These are phyloP conservation scores for Scarus forsteni DNA, from an alignment of 2,797 vertebrate species.

Conservation along the genomic window DNA sequence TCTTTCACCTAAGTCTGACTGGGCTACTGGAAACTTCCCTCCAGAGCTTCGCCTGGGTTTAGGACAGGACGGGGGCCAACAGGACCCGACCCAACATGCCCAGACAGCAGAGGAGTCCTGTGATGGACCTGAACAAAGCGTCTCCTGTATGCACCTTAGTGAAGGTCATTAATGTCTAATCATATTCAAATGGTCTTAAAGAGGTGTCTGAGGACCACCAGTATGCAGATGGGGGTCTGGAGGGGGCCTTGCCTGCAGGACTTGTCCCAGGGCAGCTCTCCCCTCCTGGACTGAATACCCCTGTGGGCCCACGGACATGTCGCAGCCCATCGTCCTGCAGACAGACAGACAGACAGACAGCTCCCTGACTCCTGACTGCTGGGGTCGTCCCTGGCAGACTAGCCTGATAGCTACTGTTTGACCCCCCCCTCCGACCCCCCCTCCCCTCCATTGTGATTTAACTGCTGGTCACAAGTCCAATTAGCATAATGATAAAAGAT, in stretches of 20 bases:
- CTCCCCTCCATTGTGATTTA: conserved; percentile 79
- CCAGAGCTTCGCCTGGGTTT: conserved; percentile 2
- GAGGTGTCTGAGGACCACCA: conserved; percentile 49
- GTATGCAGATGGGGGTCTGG: conserved; percentile 61
- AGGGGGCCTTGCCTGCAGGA: conserved; percentile 55
- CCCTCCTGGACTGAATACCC: conserved; percentile 63
- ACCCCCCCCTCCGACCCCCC: conserved; percentile 20
- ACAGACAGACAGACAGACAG: conserved; percentile 79
- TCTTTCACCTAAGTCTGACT: not conserved
- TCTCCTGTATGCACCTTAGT: conserved; percentile 55
- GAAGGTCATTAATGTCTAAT: conserved; percentile 62
- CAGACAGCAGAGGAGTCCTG: conserved; percentile 25
- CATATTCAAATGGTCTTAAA: conserved; percentile 64
- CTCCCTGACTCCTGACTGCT: conserved; percentile 42
- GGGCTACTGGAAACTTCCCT: not conserved
- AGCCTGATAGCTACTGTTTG: conserved; percentile 65
- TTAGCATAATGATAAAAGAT: conserved; percentile 88
- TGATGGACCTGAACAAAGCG: conserved; percentile 34
- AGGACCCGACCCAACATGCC: conserved; percentile 5
- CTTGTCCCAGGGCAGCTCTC: conserved; percentile 48
- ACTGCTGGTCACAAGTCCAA: conserved; percentile 74
- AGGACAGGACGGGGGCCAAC: not conserved
- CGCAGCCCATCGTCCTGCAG: conserved; percentile 77
- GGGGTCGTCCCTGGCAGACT: conserved; percentile 78
- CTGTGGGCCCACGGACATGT: conserved; percentile 70